Evolutionary conservation across 2,797 vertebrate genomes (phyloP).

Genomic region (Hyperoplus immaculatus): DNA sequence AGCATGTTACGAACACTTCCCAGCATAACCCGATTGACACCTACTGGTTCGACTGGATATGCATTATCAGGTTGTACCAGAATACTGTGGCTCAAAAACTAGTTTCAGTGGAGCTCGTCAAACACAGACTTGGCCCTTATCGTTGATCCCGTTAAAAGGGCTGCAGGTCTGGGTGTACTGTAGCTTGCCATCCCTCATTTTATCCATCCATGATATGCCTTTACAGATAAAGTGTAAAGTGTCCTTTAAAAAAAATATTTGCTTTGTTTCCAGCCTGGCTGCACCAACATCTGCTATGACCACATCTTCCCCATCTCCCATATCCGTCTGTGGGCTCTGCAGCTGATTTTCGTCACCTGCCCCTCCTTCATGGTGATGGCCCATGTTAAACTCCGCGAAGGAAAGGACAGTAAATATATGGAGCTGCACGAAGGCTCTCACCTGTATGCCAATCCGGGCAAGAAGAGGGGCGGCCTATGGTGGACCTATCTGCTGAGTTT

Average conservation of each 20-base stretch:
- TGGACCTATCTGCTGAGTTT: conserved; percentile 95
- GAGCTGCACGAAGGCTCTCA: conserved; percentile 63
- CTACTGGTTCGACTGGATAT: too few relatives aligned
- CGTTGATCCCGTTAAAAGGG: neutral
- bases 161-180: conserved; percentile 1
- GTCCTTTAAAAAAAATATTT: neutral
- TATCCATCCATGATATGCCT: neutral
- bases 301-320: conserved; percentile 95
- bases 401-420: conserved; percentile 83
- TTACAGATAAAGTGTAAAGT: rapidly evolving
- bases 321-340: conserved; percentile 96
- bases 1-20: too few relatives aligned
- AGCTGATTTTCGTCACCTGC: conserved; percentile 96
- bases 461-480: conserved; percentile 94
- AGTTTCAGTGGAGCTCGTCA: too few relatives aligned
- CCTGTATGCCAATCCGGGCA: conserved; percentile 87
- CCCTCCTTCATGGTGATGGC: conserved; percentile 94
- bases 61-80: too few relatives aligned
- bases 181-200: neutral
- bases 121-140: too few relatives aligned
- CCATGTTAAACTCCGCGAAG: conserved; percentile 92
- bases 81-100: too few relatives aligned
- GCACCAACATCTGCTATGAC: conserved; percentile 92
- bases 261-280: conserved; percentile 85
- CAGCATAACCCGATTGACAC: too few relatives aligned